Conservation (phyloP, 1,140 invertebrate genomes). For the Drosophila micromelanica region DNA sequence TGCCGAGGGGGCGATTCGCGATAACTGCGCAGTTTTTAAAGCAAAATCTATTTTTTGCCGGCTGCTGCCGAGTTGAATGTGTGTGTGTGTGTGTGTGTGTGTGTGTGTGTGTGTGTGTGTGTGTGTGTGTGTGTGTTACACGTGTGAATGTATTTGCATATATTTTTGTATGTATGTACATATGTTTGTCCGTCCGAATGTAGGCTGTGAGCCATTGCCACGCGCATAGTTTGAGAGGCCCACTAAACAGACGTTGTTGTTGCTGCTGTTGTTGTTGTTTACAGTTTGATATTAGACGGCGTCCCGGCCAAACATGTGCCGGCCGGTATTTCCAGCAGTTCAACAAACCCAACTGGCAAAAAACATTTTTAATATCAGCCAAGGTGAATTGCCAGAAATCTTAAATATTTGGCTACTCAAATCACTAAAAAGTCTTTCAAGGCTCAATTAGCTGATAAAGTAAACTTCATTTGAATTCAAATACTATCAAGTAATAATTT, state of each 20-base stretch:
- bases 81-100: too few species aligned
- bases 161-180: conserved; percentile 10
- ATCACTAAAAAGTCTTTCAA: conserved; percentile 40
- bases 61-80: conserved; percentile 12
- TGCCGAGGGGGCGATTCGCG: conserved; percentile 36
- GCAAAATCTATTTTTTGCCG: conserved; percentile 41
- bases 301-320: conserved; percentile 30
- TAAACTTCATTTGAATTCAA: conserved; percentile 5
- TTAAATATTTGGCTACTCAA: neutral
- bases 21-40: conserved; percentile 45
- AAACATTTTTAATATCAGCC: conserved; percentile 1
- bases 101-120: neutral
- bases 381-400: conserved; percentile 25
- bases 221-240: conserved; percentile 27
- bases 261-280: conserved; percentile 10
- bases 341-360: conserved; percentile 36
- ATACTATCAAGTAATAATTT: conserved; percentile 19
- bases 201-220: conserved; percentile 45
- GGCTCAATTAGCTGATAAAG: conserved; percentile 51
- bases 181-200: conserved; percentile 30
- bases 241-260: neutral
- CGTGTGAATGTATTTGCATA: conserved; percentile 4
- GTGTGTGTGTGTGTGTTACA: neutral
- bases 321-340: conserved; percentile 48
- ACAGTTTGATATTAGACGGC: conserved; percentile 22